Percentiles rank a stretch among this genome's conserved stretches.
Conservation (phyloP, 2,113 vertebrate genomes). For the Lepus europaeus region DNA sequence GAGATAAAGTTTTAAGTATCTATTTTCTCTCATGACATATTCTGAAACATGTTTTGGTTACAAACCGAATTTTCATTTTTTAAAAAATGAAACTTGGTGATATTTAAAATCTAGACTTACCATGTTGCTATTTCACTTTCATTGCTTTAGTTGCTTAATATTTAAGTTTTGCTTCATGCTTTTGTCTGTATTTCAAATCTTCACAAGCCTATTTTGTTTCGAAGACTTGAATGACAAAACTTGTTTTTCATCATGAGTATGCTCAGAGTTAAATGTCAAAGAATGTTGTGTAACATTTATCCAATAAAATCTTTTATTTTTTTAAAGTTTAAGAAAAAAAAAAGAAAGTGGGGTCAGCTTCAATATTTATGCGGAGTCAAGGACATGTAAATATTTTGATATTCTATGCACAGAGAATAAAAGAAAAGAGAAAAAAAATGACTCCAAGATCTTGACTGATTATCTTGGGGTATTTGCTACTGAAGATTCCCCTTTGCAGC, state of each 20-base stretch:
- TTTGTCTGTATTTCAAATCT: conserved; percentile 88
- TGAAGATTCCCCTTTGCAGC: too few species aligned
- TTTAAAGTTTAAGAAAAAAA: conserved; percentile 74
- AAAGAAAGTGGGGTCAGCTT: background rate
- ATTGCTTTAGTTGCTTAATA: conserved; percentile 93
- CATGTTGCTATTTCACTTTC: conserved; percentile 88
- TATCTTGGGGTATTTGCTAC: background rate
- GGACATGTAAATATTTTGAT: background rate
- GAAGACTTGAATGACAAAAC: conserved; percentile 89
- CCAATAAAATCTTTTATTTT: conserved; percentile 92
- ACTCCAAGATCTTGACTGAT: background rate
- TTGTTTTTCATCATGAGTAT: conserved; percentile 88
- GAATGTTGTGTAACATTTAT: conserved; percentile 91
- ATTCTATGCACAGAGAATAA: background rate
- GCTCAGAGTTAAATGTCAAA: conserved; percentile 90
- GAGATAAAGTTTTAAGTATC: conserved; percentile 73
- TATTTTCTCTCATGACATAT: conserved; percentile 83
- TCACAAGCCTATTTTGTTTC: conserved; percentile 90
- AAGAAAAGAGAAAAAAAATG: background rate
- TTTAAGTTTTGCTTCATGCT: conserved; percentile 91
- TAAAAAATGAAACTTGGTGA: conserved; percentile 86
- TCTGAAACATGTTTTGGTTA: conserved; percentile 83
- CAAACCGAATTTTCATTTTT: conserved; percentile 85
- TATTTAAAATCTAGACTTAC: conserved; percentile 88
- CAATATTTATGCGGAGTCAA: background rate